Base-by-base conservation (phyloP, 2,888 invertebrate genomes). In the Acholoe squamosa region DNA sequence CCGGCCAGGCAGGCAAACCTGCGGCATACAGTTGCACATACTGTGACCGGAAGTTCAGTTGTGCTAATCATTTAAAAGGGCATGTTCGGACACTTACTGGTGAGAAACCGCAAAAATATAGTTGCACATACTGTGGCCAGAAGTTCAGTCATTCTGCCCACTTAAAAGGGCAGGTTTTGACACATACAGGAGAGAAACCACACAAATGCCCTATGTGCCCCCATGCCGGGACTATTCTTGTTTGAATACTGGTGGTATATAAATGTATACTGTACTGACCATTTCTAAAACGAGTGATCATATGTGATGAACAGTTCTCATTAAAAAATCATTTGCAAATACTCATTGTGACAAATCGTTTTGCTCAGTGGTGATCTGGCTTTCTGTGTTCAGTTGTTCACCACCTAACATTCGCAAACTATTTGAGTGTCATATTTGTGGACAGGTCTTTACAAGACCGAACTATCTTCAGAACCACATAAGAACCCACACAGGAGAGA, bases 111-210 rank as follows among this genome's bases (percentile, higher is more conserved):
- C n/a, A n/a, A n/a, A n/a, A n/a, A n/a, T n/a, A n/a, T n/a, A n/a
- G n/a, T n/a, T 84, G 84, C 52, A 14, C 34, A 19, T 33, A n/a
- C 25, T 84, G 84, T 52, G 84, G 84, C n/a, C 43, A 25, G 22
- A 84, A 84, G 43, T 84, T 43, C 84, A 33, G 22, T 14, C 34
- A 43, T 3, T 3, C 51, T 22, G 84, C 34, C 25, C 28, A 84
- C 52, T 34, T 84, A 16, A 16, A 43, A 34, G 84, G 25, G 22
- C 84, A 84, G 3, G 28, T 84, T 0, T 43, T 34, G 1, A 84
- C 16, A 3, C 84, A 84, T 19, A 84, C 84, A 1, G 84, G 84
- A 84, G 84, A 84, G 84, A 43, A 52, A 43, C 84, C 84, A 25
- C 33, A 34, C 28, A 84, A 84, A 43, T 84, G 84, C 22, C 43